A percentile compares a stretch with the other conserved stretches of the same genome.
Conservation (phyloP, 1,140 invertebrate genomes). For the Mercenaria mercenaria region DNA sequence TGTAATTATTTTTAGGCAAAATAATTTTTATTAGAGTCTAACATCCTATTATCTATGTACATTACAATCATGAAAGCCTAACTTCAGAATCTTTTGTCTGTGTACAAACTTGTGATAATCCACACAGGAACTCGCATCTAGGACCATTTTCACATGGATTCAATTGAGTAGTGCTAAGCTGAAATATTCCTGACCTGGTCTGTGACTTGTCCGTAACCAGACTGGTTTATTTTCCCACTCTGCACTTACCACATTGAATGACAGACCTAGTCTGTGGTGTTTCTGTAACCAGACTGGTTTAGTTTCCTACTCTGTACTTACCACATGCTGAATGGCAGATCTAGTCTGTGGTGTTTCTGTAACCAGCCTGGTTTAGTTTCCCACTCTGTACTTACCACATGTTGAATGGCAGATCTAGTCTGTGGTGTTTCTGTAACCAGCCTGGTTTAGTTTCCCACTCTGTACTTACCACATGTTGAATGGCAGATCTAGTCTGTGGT, state of each 20-base stretch:
- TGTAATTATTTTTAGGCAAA: too few species aligned
- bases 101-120: too few species aligned
- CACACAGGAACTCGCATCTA: too few species aligned
- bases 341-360: conserved; percentile 36
- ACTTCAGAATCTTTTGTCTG: too few species aligned
- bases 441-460: not conserved
- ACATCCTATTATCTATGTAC: too few species aligned
- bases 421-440: conserved; percentile 32
- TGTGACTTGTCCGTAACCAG: conserved; percentile 29
- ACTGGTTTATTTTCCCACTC: conserved; percentile 27
- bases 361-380: conserved; percentile 9
- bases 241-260: conserved; percentile 35
- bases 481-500: conserved; percentile 26
- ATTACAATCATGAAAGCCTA: too few species aligned
- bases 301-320: conserved; percentile 35
- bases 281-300: conserved; percentile 26
- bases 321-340: conserved; percentile 8
- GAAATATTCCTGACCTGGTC: conserved; percentile 18
- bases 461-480: conserved; percentile 32
- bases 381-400: conserved; percentile 48
- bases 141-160: too few species aligned
- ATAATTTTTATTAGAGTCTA: too few species aligned
- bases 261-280: conserved; percentile 25
- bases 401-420: conserved; percentile 1
- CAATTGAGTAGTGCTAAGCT: too few species aligned